Base-by-base conservation (phyloP, 2,888 invertebrate species). In the Microchrysa polita region DNA sequence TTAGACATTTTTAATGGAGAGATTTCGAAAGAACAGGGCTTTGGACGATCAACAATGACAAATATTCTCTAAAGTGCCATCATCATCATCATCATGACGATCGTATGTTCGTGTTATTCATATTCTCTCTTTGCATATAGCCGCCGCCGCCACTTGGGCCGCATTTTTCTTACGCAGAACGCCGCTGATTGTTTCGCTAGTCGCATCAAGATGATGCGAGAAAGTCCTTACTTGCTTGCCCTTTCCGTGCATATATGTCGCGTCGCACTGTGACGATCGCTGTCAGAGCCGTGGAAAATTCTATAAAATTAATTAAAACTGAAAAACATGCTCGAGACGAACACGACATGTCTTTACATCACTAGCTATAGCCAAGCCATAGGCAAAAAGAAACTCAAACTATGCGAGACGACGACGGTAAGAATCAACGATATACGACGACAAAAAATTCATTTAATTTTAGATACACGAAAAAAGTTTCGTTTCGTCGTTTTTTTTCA, bases 241-340 rank as follows among this genome's bases (percentile, higher is more conserved):
- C 48, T 48, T 10, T 4, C 48, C 48, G 4, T 48, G 48, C 48
- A n/a, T n/a, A n/a, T n/a, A n/a, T 48, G 10, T 65, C 40, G 42
- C 18, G n/a, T n/a, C n/a, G n/a, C n/a, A n/a, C n/a, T n/a, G n/a
- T n/a, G 23, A 10, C 16, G 4, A 14, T 27, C 61, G 40, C 18
- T 20, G 55, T 61, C 61, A 40, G 40, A 34, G 10, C 61, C 61
- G 61, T 61, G 61, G 61, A 61, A 61, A 67, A 67, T 67, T 67
- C 67, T 53, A 52, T 67, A 52, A 67, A 67, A 67, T 67, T 67
- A 67, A 67, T 67, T 67, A 67, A 67, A 53, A 23, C 67, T n/a
- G 65, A 67, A 23, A 67, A 34, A 34, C 27, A 67, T 23, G 23
- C 22, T 7, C 12, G 10, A 48, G 48, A n/a, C 48, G 5, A 48